Conservation (phyloP, 2,888 invertebrate genomes). For the Limnephilus lunatus region DNA sequence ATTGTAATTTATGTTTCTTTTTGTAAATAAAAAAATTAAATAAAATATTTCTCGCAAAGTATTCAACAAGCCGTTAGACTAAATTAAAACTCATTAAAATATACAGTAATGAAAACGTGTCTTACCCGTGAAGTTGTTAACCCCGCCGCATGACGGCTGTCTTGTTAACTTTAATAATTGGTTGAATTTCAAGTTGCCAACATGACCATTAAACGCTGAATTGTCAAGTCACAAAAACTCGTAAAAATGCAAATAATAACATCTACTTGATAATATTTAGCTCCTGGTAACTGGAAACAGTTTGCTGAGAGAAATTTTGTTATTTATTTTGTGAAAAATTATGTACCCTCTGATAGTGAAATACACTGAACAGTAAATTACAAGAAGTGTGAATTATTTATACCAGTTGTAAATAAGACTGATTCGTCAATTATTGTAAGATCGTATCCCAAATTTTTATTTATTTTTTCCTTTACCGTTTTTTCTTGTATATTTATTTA, state of each 20-base stretch:
- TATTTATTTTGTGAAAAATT: background rate
- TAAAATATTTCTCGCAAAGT: too few relatives aligned
- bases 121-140: background rate
- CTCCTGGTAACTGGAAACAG: background rate
- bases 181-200: background rate
- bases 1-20: too few relatives aligned
- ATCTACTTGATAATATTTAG: background rate
- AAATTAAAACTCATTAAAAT: background rate
- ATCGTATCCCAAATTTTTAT: too few relatives aligned
- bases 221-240: background rate
- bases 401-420: too few relatives aligned
- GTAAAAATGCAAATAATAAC: constrained; percentile 2
- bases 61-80: too few relatives aligned
- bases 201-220: background rate
- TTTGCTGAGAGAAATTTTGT: background rate
- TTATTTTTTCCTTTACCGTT: too few relatives aligned
- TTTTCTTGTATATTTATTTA: too few relatives aligned
- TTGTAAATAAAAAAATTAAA: too few relatives aligned
- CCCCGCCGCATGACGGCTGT: background rate
- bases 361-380: background rate
- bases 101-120: background rate
- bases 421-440: too few relatives aligned
- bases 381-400: background rate
- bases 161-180: background rate
- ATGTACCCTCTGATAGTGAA: background rate